These are phyloP conservation scores for Heterocephalus glaber DNA, from an alignment of 2,113 vertebrate genomes.

Conservation along the genomic window DNA sequence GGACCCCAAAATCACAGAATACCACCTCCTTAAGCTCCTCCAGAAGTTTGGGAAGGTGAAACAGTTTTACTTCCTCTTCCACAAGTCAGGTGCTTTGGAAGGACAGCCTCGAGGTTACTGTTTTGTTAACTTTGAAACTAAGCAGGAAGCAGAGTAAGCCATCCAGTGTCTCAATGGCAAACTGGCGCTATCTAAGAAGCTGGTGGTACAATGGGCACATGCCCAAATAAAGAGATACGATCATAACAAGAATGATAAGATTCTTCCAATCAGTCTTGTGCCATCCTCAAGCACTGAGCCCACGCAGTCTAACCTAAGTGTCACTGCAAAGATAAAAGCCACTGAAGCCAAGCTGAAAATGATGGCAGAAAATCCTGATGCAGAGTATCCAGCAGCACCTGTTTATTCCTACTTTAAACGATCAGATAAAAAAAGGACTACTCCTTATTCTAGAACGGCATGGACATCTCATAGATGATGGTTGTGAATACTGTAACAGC, in stretches of 20 bases:
- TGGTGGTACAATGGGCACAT: conserved; percentile 98
- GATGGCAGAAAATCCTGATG: conserved; percentile 98
- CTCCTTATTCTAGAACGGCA: conserved; percentile 92
- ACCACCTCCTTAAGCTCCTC: conserved; percentile 96
- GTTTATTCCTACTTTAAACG: conserved; percentile 97
- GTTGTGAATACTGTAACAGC: conserved; percentile 63
- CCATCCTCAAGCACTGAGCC: conserved; percentile 93
- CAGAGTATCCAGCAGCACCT: conserved; percentile 91
- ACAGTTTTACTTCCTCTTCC: conserved; percentile 99
- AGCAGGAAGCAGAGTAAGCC: conserved; percentile 97
- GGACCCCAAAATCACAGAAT: conserved; percentile 96
- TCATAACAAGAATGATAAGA: conserved; percentile 95
- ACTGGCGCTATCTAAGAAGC: conserved; percentile 96
- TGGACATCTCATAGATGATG: conserved; percentile 90
- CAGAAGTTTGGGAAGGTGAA: conserved; percentile 98
- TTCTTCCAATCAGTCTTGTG: conserved; percentile 95
- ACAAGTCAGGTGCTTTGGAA: conserved; percentile 97
- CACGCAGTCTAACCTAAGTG: conserved; percentile 92
- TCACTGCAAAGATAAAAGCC: conserved; percentile 97
- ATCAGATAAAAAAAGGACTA: conserved; percentile 94
- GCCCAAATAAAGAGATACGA: conserved; percentile 98
- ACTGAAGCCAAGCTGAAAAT: conserved; percentile 99
- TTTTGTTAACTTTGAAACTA: conserved; percentile 99
- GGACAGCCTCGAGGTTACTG: conserved; percentile 98
- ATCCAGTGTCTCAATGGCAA: conserved; percentile 98